These are phyloP conservation scores for Drosophila leontia DNA, from an alignment of 1,140 invertebrate species.

Conservation along the genomic window DNA sequence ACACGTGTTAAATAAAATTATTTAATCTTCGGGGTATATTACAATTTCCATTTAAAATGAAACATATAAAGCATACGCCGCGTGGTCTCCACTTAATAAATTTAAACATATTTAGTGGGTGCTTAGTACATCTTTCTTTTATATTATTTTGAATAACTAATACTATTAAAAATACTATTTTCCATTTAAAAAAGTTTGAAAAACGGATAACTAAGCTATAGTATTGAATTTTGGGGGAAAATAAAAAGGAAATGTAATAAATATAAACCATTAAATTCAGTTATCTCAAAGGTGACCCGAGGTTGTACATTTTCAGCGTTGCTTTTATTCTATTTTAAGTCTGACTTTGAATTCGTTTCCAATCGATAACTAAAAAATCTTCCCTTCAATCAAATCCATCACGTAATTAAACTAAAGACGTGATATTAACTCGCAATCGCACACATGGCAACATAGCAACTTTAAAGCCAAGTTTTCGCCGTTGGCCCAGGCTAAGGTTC, in stretches of 20 bases:
- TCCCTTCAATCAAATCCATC: constrained; percentile 53
- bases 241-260: too few species aligned
- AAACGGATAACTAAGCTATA: too few species aligned
- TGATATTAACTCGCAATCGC: constrained; percentile 71
- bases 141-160: not conserved
- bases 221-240: too few species aligned
- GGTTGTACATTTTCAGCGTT: too few species aligned
- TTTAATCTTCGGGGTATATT: not conserved
- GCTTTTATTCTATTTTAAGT: not conserved
- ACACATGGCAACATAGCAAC: constrained; percentile 37
- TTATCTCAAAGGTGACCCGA: not conserved
- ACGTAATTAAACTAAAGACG: constrained; percentile 76
- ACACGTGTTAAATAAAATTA: not conserved
- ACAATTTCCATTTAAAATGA: not conserved
- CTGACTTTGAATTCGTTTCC: not conserved
- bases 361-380: constrained; percentile 49
- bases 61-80: too few species aligned
- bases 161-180: too few species aligned
- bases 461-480: constrained; percentile 58
- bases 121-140: not conserved
- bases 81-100: not conserved
- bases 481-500: constrained; percentile 15
- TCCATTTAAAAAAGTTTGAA: too few species aligned
- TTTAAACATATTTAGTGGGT: not conserved
- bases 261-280: too few species aligned